Base-by-base conservation (phyloP, 2,888 invertebrate genomes). In the Sminthurinus aureus region DNA sequence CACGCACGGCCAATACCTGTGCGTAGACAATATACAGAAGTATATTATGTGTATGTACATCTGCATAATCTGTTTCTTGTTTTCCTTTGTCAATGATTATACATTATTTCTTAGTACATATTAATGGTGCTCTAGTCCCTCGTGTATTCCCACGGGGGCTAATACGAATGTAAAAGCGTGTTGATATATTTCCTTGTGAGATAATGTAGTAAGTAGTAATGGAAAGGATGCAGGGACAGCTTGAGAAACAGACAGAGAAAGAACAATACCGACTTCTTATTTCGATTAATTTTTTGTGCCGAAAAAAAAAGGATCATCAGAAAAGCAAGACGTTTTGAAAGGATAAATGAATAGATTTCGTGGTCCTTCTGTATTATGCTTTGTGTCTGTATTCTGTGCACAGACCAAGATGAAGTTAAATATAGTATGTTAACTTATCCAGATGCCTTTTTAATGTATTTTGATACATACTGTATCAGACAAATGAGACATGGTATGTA, bases 191-290 rank as follows among this genome's bases (percentile, higher is more conserved):
- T 38, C 38, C 38, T 26, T 78, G 64, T 78, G 66, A 78, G 78
- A 24, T 64, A 64, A 58, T 58, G 22, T 3, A 58, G 24, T 20
- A 51, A 22, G 13, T 52, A 66, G 0, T 3, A 78, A 26, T 26
- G 20, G 76, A 69, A 58, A 52, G 78, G 81, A 38, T 79, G 79
- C 75, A 85, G 79, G 79, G 26, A 69, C n/a, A 66, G 76, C 58
- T 58, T 18, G 58, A 80, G 80, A 78, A 79, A 79, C 64, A 79
- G 74, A 79, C 71, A 20, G 66, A 77, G 71, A 78, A 78, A 85
- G 84, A 85, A 85, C 85, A 84, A 85, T 84, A 84, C 84, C 82
- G 83, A 85, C 83, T 81, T 79, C 73, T 82, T 79, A 84, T 82
- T 84, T 84, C 84, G 82, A 84, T 84, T 84, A 84, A 84, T 84